Percentiles rank a stretch among this genome's conserved stretches.
Conservation (phyloP, 2,888 invertebrate species). For the Zaprionus lineosus region DNA sequence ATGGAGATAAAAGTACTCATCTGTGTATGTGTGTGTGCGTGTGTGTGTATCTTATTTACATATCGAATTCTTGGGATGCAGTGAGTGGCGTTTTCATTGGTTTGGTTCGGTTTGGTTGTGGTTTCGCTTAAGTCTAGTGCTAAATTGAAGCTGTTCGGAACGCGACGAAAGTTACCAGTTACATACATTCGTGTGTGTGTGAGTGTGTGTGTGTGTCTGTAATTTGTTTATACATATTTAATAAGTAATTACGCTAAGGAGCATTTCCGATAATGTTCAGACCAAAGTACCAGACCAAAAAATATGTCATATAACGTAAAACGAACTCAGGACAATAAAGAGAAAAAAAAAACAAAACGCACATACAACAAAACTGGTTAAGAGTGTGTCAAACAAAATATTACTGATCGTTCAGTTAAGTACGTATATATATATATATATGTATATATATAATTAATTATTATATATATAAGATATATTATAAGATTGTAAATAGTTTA, state of each 20-base stretch:
- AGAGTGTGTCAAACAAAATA: conserved; percentile 51
- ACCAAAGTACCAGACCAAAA: conserved; percentile 75
- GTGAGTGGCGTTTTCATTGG: conserved; percentile 31
- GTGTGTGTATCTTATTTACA: conserved; percentile 44
- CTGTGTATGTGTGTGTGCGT: conserved; percentile 8
- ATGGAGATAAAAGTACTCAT: too few relatives aligned
- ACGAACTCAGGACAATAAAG: conserved; percentile 58
- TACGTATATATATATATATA: conserved; percentile 26
- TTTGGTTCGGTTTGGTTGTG: conserved; percentile 23
- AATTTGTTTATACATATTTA: conserved; percentile 52
- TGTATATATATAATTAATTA: conserved; percentile 45
- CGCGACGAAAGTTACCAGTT: conserved; percentile 65
- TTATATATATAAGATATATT: conserved; percentile 49
- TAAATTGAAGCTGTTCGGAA: conserved; percentile 63
- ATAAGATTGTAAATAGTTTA: conserved; percentile 24
- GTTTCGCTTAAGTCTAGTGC: conserved; percentile 63
- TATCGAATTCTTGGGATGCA: conserved; percentile 49
- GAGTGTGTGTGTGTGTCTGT: conserved; percentile 22
- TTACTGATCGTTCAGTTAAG: conserved; percentile 37
- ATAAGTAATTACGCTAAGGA: conserved; percentile 67
- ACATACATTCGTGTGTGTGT: conserved; percentile 42
- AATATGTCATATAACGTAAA: conserved; percentile 46
- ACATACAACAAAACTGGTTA: conserved; percentile 72
- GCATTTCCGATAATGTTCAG: conserved; percentile 77
- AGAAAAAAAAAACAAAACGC: conserved; percentile 57